Evolutionary conservation across 2,888 invertebrate species (phyloP), one percentile per base, ranked within the genome.

Genomic region (Temnothorax ravouxi): DNA sequence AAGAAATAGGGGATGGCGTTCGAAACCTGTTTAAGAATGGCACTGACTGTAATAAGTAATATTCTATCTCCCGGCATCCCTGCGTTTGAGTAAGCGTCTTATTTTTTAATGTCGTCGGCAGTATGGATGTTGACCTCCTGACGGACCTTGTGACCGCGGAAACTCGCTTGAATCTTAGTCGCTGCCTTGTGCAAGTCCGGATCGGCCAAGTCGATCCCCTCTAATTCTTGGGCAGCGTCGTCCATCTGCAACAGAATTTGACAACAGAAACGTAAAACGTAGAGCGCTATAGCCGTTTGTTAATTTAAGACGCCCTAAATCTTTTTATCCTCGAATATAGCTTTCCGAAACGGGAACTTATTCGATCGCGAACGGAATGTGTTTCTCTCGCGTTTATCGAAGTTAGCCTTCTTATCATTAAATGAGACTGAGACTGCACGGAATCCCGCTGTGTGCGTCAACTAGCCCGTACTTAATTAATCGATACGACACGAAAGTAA

Each of bases 101-200:
- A 90, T 85, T 90, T 93, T 89, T 94, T 92, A 38, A 71, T 38
- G 72, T 88, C 89, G 29, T 84, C 85, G 66, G 54, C 83, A 79
- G 79, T 2, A 79, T 71, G 79, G 34, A 80, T 80, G 79, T 72
- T 80, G 79, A 80, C 94, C 81, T 97, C 97, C 95, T 97, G 98
- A 95, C 98, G 98, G 81, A 97, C 97, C 96, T 98, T 97, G 95
- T 98, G 98, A 86, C 98, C 98, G 88, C 98, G 97, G 97, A 98
- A 98, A 71, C 98, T 98, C 80, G 98, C 98, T 94, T 98, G 98
- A 88, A 98, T 98, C 95, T 98, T 98, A 86, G 98, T 98, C 44
- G 98, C 98, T 0, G 98, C 98, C 94, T 98, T 98, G 95, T 98
- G 97, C 92, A 98, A 95, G 91, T 98, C 97, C 25, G 98, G 98